Conservation (phyloP, 2,797 vertebrate species). For the Tolypeutes matacus region DNA sequence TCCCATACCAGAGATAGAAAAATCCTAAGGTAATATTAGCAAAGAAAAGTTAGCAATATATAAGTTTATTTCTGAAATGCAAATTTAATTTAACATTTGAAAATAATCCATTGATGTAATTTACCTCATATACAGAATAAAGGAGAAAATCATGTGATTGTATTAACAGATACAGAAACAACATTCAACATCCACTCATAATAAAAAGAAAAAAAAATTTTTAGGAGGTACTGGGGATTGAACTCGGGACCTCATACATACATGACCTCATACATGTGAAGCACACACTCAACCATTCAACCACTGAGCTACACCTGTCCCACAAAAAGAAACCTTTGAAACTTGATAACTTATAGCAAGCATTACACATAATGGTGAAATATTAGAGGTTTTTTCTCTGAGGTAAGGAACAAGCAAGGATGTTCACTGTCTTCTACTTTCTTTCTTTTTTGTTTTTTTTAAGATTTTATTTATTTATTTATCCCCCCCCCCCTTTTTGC, state of each 20-base stretch:
- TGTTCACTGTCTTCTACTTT: not conserved
- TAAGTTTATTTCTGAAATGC: too few species aligned
- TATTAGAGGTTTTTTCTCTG: not conserved
- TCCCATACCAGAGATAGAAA: not conserved
- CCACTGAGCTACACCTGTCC: too few species aligned
- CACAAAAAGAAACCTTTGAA: not conserved
- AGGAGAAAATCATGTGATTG: not conserved
- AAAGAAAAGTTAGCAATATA: not conserved
- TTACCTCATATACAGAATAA: not conserved
- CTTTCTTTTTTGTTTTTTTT: too few species aligned
- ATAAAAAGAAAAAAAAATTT: not conserved
- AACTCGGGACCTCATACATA: too few species aligned
- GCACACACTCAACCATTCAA: too few species aligned
- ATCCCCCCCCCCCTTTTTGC: too few species aligned
- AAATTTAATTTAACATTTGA: not conserved
- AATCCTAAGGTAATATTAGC: not conserved
- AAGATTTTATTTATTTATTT: too few species aligned
- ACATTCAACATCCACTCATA: not conserved
- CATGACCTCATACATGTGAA: too few species aligned
- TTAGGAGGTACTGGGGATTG: too few species aligned
- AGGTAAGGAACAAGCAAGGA: not conserved
- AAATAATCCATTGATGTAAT: not conserved
- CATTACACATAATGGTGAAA: not conserved
- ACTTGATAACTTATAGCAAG: not conserved
- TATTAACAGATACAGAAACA: not conserved